Conservation (phyloP, 2,797 vertebrate genomes). For the Catharus ustulatus region DNA sequence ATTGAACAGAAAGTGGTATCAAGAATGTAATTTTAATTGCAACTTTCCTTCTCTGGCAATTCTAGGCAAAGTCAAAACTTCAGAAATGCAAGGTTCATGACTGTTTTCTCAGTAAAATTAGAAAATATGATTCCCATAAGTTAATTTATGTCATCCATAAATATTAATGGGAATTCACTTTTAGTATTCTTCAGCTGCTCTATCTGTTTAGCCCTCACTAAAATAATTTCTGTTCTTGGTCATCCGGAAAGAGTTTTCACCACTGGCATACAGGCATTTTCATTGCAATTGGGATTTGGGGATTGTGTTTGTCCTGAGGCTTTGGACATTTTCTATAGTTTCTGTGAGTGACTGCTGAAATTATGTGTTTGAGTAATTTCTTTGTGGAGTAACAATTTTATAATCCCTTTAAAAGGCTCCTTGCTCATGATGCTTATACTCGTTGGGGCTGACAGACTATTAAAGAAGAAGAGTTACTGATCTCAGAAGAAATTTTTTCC, state of each 20-base stretch:
- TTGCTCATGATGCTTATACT: not conserved
- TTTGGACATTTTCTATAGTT: not conserved
- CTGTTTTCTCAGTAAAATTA: not conserved
- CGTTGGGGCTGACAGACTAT: not conserved
- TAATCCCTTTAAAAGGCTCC: not conserved
- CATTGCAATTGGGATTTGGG: not conserved
- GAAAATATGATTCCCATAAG: not conserved
- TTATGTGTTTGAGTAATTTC: not conserved
- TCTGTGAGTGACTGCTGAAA: not conserved
- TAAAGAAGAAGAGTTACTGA: slow-evolving; percentile 34
- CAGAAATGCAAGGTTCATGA: not conserved
- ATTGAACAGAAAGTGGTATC: not conserved
- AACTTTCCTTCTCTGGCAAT: not conserved
- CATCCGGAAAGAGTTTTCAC: not conserved
- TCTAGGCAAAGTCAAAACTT: not conserved
- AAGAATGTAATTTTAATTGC: not conserved
- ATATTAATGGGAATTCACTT: not conserved
- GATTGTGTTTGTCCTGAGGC: not conserved
- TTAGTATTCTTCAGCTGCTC: not conserved
- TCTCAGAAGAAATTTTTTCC: slow-evolving; percentile 15
- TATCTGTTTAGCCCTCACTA: not conserved
- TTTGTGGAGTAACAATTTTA: not conserved
- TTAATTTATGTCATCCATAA: not conserved
- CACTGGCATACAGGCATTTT: not conserved
- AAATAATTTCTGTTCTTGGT: not conserved